Evolutionary conservation across 1,140 invertebrate genomes (phyloP).

Genomic region (Ceratitis capitata): DNA sequence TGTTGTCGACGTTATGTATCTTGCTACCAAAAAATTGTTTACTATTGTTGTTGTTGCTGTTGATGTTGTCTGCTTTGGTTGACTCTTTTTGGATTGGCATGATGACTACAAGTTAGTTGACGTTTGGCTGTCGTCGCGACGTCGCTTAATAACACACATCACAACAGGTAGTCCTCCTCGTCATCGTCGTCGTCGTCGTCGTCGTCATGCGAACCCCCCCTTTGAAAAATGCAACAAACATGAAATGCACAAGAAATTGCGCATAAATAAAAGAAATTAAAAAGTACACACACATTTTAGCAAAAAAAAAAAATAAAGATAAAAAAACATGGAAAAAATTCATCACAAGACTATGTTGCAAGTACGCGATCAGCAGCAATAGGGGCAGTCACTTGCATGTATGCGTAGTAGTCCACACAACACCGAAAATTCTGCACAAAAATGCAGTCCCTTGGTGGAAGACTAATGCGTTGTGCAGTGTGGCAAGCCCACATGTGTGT

Average conservation of each 20-base stretch:
- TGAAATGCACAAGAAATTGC: neutral
- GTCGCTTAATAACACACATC: conserved; percentile 37
- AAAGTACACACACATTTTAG: neutral
- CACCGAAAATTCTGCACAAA: neutral
- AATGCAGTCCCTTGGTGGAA: conserved; percentile 20
- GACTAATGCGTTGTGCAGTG: neutral
- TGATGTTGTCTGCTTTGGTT: conserved; percentile 4
- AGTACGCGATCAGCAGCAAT: too few relatives aligned
- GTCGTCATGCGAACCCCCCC: neutral
- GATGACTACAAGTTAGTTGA: conserved; percentile 36
- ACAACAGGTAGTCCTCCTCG: conserved; percentile 16
- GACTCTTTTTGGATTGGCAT: conserved; percentile 30
- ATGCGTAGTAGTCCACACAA: neutral
- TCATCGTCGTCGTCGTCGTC: neutral
- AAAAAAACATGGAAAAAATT: too few relatives aligned
- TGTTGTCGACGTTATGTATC: conserved; percentile 36
- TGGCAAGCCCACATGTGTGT: neutral
- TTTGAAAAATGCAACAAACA: neutral
- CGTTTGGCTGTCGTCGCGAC: conserved; percentile 39
- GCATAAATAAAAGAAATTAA: too few relatives aligned
- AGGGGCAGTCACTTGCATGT: too few relatives aligned
- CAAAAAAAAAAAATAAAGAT: neutral
- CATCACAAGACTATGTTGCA: neutral
- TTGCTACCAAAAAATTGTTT: conserved; percentile 28
- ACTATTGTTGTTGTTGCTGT: neutral